These are phyloP conservation scores for Syngnathus typhle DNA, from an alignment of 2,113 vertebrate genomes.

Conservation along the genomic window DNA sequence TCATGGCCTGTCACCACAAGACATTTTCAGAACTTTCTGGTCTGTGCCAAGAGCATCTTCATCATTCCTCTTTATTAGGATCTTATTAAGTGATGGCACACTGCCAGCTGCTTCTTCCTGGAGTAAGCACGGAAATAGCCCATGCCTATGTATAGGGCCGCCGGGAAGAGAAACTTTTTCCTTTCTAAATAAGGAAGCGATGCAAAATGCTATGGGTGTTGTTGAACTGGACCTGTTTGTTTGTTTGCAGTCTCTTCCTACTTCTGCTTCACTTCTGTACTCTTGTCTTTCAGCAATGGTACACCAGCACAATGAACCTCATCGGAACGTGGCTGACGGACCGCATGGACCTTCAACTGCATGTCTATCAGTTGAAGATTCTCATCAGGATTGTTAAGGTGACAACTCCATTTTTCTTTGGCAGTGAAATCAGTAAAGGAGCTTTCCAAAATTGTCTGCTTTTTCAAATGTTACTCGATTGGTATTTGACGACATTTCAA, in stretches of 20 bases:
- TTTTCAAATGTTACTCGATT: background rate
- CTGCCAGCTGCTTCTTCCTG: conserved; percentile 7
- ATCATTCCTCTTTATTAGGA: conserved; percentile 14
- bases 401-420: background rate
- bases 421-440: background rate
- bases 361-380: conserved; percentile 96
- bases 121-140: conserved; percentile 14
- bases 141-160: conserved; percentile 9
- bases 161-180: conserved; percentile 1
- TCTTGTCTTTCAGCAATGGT: conserved; percentile 87
- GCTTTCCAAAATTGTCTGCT: background rate
- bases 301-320: conserved; percentile 96
- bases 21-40: conserved; percentile 2
- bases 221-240: background rate
- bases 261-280: background rate
- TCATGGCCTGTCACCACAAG: conserved; percentile 8
- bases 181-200: background rate
- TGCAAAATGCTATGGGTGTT: background rate
- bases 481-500: too few species aligned
- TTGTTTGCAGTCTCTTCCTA: background rate
- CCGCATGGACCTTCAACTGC: conserved; percentile 97
- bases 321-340: conserved; percentile 96
- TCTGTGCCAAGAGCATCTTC: conserved; percentile 6
- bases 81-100: conserved; percentile 13
- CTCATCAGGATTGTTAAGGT: conserved; percentile 97